phyloP scores from a whole-genome alignment of 2,113 vertebrate genomes.

The Leiothrix lutea region DNA sequence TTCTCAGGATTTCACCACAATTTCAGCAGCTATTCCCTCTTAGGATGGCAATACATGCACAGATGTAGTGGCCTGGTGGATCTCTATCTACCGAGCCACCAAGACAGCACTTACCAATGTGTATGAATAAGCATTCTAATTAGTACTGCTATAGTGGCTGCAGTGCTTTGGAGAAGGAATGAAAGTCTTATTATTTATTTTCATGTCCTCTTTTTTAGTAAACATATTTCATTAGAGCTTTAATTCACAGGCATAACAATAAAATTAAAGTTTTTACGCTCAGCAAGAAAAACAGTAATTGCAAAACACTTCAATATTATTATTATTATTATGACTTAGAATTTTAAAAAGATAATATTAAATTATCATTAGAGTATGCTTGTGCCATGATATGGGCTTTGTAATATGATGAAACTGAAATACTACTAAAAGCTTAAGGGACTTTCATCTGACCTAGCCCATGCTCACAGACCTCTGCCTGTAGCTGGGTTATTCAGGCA shows the following conservation, averaged over 20 bases:
- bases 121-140: background rate
- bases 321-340: background rate
- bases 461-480: accelerated
- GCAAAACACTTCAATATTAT: background rate
- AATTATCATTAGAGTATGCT: background rate
- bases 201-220: background rate
- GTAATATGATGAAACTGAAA: background rate
- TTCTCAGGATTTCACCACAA: background rate
- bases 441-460: background rate
- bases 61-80: background rate
- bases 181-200: background rate
- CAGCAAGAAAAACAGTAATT: background rate
- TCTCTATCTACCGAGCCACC: accelerated
- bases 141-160: background rate
- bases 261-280: background rate
- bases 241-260: background rate
- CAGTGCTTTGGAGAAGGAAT: background rate
- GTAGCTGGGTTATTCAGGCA: background rate
- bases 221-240: background rate
- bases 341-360: background rate
- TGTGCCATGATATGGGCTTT: background rate
- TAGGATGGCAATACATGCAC: background rate
- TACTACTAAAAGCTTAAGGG: background rate
- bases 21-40: background rate
- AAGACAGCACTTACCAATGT: background rate